Conservation (phyloP, 2,113 vertebrate species). For the Phoenicopterus ruber region DNA sequence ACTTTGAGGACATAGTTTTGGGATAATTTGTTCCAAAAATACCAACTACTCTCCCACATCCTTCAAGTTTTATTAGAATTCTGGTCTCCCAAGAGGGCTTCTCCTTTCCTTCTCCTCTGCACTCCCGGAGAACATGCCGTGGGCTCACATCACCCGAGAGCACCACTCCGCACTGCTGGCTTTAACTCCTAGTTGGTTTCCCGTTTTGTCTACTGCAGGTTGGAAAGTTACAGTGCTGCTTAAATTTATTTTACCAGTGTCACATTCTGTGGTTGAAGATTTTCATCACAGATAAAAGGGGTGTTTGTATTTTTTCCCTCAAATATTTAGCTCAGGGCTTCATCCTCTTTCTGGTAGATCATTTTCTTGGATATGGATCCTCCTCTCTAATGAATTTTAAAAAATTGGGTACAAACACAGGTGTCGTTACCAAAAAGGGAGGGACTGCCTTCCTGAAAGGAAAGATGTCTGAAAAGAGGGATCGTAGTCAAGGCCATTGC, state of each 20-base stretch:
- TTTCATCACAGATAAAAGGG: not conserved
- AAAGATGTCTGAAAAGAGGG: not conserved
- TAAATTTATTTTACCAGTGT: not conserved
- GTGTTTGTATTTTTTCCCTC: not conserved
- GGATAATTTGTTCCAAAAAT: constrained; percentile 18
- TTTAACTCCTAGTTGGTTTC: not conserved
- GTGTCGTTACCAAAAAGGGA: not conserved
- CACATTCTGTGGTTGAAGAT: not conserved
- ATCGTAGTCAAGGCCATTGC: not conserved
- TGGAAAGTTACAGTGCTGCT: not conserved
- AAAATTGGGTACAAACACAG: not conserved
- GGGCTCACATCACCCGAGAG: not conserved
- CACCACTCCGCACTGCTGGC: not conserved
- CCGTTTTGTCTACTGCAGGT: not conserved
- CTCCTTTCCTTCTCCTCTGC: not conserved
- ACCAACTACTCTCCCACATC: not conserved
- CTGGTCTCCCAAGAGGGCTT: not conserved
- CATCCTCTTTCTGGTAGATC: not conserved
- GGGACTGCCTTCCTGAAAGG: not conserved
- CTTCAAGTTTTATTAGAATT: not conserved
- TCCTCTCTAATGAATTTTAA: not conserved
- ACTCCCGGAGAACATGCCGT: fast-evolving
- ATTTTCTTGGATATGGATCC: not conserved
- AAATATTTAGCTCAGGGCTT: not conserved
- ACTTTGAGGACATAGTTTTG: not conserved